These are phyloP conservation scores for Ditula angustiorana DNA, from an alignment of 2,888 invertebrate species.

Conservation along the genomic window DNA sequence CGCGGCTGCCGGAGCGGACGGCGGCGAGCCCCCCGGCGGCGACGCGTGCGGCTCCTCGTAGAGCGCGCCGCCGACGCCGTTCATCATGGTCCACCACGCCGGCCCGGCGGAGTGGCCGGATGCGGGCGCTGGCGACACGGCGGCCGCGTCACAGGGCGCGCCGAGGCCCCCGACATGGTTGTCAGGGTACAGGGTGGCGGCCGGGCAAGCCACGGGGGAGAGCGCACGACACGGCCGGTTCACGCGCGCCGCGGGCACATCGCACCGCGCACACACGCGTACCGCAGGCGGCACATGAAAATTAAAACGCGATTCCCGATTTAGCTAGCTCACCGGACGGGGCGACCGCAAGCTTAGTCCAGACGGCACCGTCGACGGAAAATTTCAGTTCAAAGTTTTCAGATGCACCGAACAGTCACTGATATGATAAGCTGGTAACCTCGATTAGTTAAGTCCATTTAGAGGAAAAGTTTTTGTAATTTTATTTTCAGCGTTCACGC, in stretches of 20 bases:
- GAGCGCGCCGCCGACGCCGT: conserved; percentile 90
- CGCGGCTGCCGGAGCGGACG: conserved; percentile 89
- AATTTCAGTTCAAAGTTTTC: conserved; percentile 44
- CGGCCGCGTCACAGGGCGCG: conserved; percentile 89
- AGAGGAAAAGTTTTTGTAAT: conserved; percentile 51
- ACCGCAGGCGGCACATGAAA: conserved; percentile 83
- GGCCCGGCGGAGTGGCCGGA: conserved; percentile 93
- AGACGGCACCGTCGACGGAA: conserved; percentile 21
- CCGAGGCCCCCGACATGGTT: conserved; percentile 89
- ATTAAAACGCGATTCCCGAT: conserved; percentile 82
- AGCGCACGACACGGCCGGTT: conserved; percentile 77
- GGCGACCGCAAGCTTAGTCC: conserved; percentile 40
- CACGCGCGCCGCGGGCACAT: conserved; percentile 84
- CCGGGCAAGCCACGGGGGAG: conserved; percentile 91
- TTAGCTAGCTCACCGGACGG: conserved; percentile 78
- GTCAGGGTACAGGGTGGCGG: conserved; percentile 93
- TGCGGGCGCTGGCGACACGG: conserved; percentile 91
- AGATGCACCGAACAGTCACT: conserved; percentile 66
- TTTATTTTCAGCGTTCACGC: conserved; percentile 14
- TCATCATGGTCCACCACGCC: conserved; percentile 94
- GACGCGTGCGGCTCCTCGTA: conserved; percentile 90
- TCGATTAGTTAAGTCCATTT: conserved; percentile 45
- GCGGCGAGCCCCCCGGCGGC: conserved; percentile 86
- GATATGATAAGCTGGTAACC: conserved; percentile 64
- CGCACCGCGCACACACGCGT: conserved; percentile 81